Conservation (phyloP, 1,140 invertebrate genomes). For the Drosophila auraria region DNA sequence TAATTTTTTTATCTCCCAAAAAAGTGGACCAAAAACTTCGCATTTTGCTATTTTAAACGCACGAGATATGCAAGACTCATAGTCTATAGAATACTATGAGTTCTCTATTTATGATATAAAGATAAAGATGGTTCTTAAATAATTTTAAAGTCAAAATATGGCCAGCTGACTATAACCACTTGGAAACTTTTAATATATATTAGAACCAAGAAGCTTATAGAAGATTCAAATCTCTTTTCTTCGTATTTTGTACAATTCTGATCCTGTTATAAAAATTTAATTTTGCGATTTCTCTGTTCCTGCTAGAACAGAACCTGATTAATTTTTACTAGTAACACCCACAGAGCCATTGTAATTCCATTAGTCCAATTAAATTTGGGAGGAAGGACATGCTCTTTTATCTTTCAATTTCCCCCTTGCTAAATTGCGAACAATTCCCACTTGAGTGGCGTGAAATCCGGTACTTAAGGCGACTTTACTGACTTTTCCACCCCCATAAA, state of each 20-base stretch:
- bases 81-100: too few relatives aligned
- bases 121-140: too few relatives aligned
- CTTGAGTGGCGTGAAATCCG: constrained; percentile 23
- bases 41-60: too few relatives aligned
- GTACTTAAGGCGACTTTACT: constrained; percentile 23
- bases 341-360: constrained; percentile 12
- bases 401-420: constrained; percentile 9
- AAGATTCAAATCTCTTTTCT: neutral
- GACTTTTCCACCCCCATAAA: constrained; percentile 36
- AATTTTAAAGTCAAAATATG: neutral
- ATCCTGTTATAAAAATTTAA: neutral
- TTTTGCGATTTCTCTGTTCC: neutral
- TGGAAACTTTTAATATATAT: too few relatives aligned
- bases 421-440: constrained; percentile 34
- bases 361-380: constrained; percentile 11
- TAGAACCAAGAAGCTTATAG: neutral
- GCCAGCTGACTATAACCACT: too few relatives aligned
- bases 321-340: constrained; percentile 11
- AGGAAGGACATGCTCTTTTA: constrained; percentile 4
- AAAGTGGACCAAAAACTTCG: too few relatives aligned
- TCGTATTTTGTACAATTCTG: neutral
- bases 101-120: neutral
- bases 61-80: too few relatives aligned
- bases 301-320: neutral
- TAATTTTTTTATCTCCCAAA: too few relatives aligned